phyloP scores from a whole-genome alignment of 2,113 vertebrate genomes.

The Gasterosteus aculeatus region DNA sequence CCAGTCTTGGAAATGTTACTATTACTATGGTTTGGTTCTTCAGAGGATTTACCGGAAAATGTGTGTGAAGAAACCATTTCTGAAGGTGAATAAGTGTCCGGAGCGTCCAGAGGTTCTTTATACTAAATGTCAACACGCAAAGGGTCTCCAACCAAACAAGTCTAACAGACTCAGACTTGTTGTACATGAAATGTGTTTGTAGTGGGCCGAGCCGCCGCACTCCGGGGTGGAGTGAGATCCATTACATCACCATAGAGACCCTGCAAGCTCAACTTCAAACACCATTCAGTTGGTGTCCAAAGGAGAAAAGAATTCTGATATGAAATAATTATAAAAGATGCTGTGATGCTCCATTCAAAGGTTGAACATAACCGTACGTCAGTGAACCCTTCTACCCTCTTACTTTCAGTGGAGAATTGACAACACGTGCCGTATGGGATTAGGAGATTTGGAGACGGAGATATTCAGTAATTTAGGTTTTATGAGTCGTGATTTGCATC shows the following conservation, averaged over 20 bases:
- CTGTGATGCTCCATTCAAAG: not conserved
- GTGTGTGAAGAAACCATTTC: not conserved
- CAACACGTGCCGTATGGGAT: not conserved
- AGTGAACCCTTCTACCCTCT: not conserved
- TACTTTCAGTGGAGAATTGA: not conserved
- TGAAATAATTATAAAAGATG: not conserved
- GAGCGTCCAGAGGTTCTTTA: not conserved
- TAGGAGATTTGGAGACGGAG: not conserved
- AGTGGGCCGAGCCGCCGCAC: not conserved
- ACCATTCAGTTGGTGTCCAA: not conserved
- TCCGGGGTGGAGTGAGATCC: not conserved
- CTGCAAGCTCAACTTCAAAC: not conserved
- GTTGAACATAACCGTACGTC: not conserved
- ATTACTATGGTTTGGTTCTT: not conserved
- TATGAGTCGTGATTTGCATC: slow-evolving; percentile 39
- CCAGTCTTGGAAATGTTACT: not conserved
- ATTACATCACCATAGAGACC: not conserved
- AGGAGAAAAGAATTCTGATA: not conserved
- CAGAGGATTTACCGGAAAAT: not conserved
- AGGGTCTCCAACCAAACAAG: not conserved
- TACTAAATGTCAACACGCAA: not conserved
- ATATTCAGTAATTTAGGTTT: slow-evolving; percentile 1
- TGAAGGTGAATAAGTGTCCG: not conserved
- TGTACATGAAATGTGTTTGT: not conserved
- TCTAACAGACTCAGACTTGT: not conserved